Evolutionary conservation across 2,888 invertebrate species (phyloP), one percentile per base, ranked within the genome.

Genomic region (Tetragnatha montana): DNA sequence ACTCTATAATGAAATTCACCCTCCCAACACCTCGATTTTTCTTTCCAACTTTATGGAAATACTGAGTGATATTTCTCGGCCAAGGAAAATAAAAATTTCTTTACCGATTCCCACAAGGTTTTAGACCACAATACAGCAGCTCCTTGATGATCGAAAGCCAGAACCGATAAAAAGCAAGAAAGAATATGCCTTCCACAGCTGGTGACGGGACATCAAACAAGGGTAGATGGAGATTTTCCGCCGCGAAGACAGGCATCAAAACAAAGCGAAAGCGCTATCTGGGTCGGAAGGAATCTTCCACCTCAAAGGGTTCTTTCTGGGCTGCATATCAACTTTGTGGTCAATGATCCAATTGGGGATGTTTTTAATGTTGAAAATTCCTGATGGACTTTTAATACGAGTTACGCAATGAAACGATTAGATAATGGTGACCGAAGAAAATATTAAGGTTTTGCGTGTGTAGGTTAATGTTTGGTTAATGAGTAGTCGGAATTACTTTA

Each of bases 31-130:
- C 60, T 60, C 60, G 12, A 60, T 60, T 60, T 60, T 60, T 60
- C 17, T 4, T 60, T 10, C 60, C 12, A 60, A 60, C 60, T 60
- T 60, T 60, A 60, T 60, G 60, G 60, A 60, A 60, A 60, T 60
- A 35, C 35, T 35, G 14, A 60, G n/a, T n/a, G 4, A 10, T 60
- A 60, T 10, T 17, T 60, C 17, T 60, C 60, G 60, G 12, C 17
- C 12, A 17, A 60, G 60, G 17, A 60, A 60, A 60, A 60, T 60
- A 60, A 60, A n/a, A 17, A 17, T 60, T 60, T 60, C 60, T 50
- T 12, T 74, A 82, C 35, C 51, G 60, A 35, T 21, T 79, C 86
- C 86, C 86, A 86, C 86, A 86, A 86, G 86, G 86, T 86, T 86
- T 86, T 73, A 86, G 80, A 86, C 80, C 73, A 79, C 47, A 86